These are phyloP conservation scores for Ornithorhynchus anatinus DNA, from an alignment of 2,113 vertebrate species.

Conservation along the genomic window DNA sequence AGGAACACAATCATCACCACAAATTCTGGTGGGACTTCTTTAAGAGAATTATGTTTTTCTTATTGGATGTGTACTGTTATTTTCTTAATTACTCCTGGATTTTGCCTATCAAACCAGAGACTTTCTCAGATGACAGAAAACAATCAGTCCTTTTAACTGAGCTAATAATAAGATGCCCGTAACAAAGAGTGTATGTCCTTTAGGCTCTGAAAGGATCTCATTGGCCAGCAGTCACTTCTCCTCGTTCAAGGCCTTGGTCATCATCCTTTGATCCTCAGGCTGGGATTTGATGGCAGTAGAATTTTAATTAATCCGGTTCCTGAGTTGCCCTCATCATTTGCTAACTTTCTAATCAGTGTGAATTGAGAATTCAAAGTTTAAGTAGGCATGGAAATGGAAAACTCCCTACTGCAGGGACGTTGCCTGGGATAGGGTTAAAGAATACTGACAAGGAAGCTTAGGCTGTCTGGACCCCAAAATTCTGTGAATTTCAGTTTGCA, in stretches of 20 bases:
- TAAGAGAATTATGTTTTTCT: conserved; percentile 64
- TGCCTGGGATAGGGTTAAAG: not conserved
- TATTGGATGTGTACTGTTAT: conserved; percentile 63
- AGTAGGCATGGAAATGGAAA: not conserved
- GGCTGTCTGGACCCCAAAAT: not conserved
- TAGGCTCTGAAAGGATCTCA: conserved; percentile 11
- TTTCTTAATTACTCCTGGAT: conserved; percentile 72
- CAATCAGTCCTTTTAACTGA: conserved; percentile 37
- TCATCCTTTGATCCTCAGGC: not conserved
- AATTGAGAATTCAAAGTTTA: not conserved
- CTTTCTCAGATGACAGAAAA: conserved; percentile 68
- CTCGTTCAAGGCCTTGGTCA: not conserved
- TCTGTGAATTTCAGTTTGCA: not conserved
- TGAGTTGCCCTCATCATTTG: not conserved
- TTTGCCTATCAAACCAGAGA: conserved; percentile 63
- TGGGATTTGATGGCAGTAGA: not conserved
- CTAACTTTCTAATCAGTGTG: not conserved
- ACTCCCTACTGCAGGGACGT: not conserved
- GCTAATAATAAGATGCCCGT: conserved; percentile 42
- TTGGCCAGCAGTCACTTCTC: conserved; percentile 48
- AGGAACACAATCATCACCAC: conserved; percentile 33
- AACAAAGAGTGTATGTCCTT: conserved; percentile 42
- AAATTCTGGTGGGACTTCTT: conserved; percentile 61
- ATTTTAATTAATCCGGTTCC: not conserved
- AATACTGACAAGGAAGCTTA: not conserved